phyloP scores from a whole-genome alignment of 2,113 vertebrate species.

The Micronisus gabar region DNA sequence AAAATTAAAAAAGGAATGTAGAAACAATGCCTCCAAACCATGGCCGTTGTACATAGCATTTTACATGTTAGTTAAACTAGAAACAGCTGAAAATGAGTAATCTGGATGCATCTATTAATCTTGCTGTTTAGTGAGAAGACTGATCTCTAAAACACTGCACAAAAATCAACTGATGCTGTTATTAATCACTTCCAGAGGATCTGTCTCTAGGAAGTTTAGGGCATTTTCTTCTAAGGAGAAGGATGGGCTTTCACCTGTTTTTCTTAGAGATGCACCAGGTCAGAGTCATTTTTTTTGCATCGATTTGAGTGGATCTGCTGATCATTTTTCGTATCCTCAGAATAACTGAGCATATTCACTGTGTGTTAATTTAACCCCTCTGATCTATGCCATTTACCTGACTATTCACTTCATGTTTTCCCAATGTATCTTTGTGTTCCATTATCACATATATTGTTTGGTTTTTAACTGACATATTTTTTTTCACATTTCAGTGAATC shows the following conservation, averaged over 20 bases:
- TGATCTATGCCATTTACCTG: neutral
- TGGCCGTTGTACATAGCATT: conserved; percentile 9
- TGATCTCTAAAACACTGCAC: neutral
- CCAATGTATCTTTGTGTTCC: neutral
- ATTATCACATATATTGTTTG: neutral
- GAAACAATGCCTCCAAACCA: conserved; percentile 59
- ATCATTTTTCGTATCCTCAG: neutral
- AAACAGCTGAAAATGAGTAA: conserved; percentile 61
- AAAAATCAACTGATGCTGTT: conserved; percentile 7
- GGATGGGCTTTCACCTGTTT: neutral
- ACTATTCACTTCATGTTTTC: neutral
- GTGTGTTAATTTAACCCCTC: neutral
- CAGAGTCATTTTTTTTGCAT: neutral
- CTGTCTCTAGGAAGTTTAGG: neutral
- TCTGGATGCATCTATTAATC: conserved; percentile 47
- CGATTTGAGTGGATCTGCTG: neutral
- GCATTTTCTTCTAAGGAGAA: neutral
- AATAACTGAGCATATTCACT: neutral
- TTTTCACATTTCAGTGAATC: neutral
- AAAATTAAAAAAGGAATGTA: conserved; percentile 31
- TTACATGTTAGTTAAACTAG: conserved; percentile 51
- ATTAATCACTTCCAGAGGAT: neutral
- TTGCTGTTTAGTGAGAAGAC: neutral
- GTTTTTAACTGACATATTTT: neutral
- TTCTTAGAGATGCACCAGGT: neutral